Evolutionary conservation across 2,888 invertebrate species (phyloP).

Genomic region (Latrodectus hesperus): DNA sequence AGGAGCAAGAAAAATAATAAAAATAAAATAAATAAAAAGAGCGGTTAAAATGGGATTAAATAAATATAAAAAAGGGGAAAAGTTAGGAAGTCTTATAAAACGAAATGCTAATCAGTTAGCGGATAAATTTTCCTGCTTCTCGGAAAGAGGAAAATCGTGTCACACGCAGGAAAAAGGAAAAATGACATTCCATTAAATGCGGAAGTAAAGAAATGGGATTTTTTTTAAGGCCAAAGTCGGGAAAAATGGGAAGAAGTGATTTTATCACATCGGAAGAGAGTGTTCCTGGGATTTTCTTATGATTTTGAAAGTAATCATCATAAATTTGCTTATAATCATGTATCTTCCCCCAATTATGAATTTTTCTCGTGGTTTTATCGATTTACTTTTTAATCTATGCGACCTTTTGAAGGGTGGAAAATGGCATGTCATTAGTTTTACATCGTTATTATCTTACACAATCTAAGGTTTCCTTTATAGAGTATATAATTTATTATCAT

Average conservation of each 20-base stretch:
- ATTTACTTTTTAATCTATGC: not conserved
- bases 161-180: not conserved
- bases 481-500: too few relatives aligned
- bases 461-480: not conserved
- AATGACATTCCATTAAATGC: slow-evolving; percentile 51
- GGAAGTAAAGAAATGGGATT: slow-evolving; percentile 1
- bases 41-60: not conserved
- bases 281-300: slow-evolving; percentile 1
- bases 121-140: slow-evolving; percentile 8
- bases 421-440: not conserved
- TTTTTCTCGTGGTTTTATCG: not conserved
- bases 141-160: slow-evolving; percentile 36
- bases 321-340: slow-evolving; percentile 45
- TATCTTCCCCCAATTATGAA: slow-evolving; percentile 10
- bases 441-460: not conserved
- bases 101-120: slow-evolving; percentile 45
- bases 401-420: too few relatives aligned
- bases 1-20: not conserved
- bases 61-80: not conserved
- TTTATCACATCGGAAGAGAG: slow-evolving; percentile 18
- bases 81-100: not conserved
- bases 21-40: not conserved
- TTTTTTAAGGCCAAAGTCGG: not conserved
- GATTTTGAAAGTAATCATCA: slow-evolving; percentile 34
- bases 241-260: slow-evolving; percentile 37